Evolutionary conservation across 2,113 vertebrate genomes (phyloP).

Genomic region (Salminus brasiliensis): DNA sequence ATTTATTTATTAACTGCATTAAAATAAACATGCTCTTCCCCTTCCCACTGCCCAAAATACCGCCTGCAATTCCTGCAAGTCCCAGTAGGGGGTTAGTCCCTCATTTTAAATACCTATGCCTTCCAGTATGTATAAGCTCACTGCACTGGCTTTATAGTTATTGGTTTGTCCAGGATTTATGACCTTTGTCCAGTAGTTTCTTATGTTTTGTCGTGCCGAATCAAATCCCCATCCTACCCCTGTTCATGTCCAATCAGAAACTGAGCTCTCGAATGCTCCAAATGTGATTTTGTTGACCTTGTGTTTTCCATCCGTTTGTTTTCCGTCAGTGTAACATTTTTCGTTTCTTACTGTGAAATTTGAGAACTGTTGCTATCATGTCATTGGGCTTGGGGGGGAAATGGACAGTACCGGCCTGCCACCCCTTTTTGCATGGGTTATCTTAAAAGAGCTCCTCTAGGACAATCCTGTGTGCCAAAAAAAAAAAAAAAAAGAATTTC

Average conservation of each 20-base stretch:
- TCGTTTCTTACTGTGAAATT: constrained; percentile 73
- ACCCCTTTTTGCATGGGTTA: constrained; percentile 45
- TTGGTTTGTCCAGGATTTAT: neutral
- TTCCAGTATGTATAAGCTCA: neutral
- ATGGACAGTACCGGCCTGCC: constrained; percentile 49
- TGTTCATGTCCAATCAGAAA: too few relatives aligned
- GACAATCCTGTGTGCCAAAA: constrained; percentile 81
- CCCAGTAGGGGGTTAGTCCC: too few relatives aligned
- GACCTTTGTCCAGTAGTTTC: neutral
- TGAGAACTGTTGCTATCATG: constrained; percentile 59
- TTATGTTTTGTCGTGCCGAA: constrained; percentile 18
- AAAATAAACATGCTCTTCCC: too few relatives aligned
- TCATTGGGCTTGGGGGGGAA: constrained; percentile 56
- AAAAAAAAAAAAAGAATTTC: constrained; percentile 65
- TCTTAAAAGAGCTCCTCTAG: constrained; percentile 60
- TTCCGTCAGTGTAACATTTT: constrained; percentile 31
- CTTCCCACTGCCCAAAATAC: too few relatives aligned
- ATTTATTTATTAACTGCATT: too few relatives aligned
- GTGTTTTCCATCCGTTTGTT: constrained; percentile 37
- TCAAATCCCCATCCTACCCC: neutral
- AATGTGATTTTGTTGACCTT: constrained; percentile 42
- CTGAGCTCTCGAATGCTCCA: constrained; percentile 40
- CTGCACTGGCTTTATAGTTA: neutral
- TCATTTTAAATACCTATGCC: too few relatives aligned
- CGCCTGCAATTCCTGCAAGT: too few relatives aligned